Conservation (phyloP, 2,797 vertebrate genomes). For the Danio albolineatus region DNA sequence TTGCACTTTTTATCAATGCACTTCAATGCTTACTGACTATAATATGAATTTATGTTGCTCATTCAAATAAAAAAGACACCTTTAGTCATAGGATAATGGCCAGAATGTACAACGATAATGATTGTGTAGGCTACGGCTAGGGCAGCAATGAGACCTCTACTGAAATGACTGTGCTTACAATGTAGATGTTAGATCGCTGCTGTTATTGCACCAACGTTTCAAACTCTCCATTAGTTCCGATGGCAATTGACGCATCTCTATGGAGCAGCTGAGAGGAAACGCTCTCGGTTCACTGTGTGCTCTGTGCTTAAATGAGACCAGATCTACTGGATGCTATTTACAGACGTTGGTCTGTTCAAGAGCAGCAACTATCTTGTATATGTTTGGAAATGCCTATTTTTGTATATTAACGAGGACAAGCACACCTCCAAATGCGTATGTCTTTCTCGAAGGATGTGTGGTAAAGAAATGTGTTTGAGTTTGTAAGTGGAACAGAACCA, state of each 20-base stretch:
- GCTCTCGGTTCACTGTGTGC: slow-evolving; percentile 41
- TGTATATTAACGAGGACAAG: slow-evolving; percentile 79
- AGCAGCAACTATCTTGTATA: slow-evolving; percentile 62
- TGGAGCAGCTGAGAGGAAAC: slow-evolving; percentile 46
- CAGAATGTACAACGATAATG: slow-evolving; percentile 63
- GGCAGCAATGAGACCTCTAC: slow-evolving; percentile 54
- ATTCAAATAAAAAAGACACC: slow-evolving; percentile 71
- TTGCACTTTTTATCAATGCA: slow-evolving; percentile 85
- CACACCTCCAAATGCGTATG: slow-evolving; percentile 72
- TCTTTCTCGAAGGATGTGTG: slow-evolving; percentile 57
- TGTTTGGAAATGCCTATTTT: slow-evolving; percentile 80
- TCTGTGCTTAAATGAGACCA: slow-evolving; percentile 28
- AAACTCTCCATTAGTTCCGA: slow-evolving; percentile 33
- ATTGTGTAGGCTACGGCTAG: slow-evolving; percentile 56
- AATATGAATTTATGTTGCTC: slow-evolving; percentile 79
- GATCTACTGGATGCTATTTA: slow-evolving; percentile 52
- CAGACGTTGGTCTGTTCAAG: slow-evolving; percentile 59
- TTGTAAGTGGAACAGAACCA: slow-evolving; percentile 48
- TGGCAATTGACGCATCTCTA: slow-evolving; percentile 37
- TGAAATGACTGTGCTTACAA: slow-evolving; percentile 61
- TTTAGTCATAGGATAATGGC: slow-evolving; percentile 75
- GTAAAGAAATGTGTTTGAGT: slow-evolving; percentile 41
- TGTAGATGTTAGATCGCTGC: slow-evolving; percentile 60
- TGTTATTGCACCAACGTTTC: slow-evolving; percentile 50
- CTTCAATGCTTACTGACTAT: slow-evolving; percentile 82